A percentile compares a stretch with the other conserved stretches of the same genome.
Conservation (phyloP, 2,797 vertebrate species). For the Cynopterus sphinx region DNA sequence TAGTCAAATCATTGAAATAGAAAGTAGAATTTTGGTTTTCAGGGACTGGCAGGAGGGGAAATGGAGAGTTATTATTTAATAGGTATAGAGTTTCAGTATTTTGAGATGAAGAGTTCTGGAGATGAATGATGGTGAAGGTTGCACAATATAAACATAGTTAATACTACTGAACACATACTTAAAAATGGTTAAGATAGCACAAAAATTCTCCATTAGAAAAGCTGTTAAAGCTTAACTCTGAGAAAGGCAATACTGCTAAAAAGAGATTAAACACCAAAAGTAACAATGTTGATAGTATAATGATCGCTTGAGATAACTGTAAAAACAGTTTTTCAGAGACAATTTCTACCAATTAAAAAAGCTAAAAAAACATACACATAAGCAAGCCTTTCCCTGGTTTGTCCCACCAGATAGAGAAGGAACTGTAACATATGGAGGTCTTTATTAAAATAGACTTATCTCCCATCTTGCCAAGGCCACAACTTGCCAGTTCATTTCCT, state of each 20-base stretch:
- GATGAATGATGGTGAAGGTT: not conserved
- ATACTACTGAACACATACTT: not conserved
- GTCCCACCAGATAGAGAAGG: not conserved
- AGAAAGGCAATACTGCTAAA: not conserved
- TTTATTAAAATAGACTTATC: not conserved
- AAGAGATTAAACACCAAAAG: not conserved
- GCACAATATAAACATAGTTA: not conserved
- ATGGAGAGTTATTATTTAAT: not conserved
- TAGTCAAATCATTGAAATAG: not conserved
- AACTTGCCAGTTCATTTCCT: not conserved
- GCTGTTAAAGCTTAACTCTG: not conserved
- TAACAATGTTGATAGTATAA: not conserved
- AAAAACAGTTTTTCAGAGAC: not conserved
- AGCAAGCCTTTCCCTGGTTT: not conserved
- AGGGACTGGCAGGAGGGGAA: not conserved
- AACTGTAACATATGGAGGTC: not conserved
- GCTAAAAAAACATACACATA: not conserved
- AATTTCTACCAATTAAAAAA: not conserved
- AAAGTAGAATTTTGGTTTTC: not conserved
- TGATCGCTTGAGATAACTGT: not conserved
- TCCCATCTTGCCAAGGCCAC: not conserved
- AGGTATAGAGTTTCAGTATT: not conserved
- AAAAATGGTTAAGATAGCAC: not conserved
- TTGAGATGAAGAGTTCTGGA: not conserved
- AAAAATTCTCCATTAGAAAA: constrained; percentile 4